Conservation (phyloP, 2,113 vertebrate species). For the Herpetotheres cachinnans region DNA sequence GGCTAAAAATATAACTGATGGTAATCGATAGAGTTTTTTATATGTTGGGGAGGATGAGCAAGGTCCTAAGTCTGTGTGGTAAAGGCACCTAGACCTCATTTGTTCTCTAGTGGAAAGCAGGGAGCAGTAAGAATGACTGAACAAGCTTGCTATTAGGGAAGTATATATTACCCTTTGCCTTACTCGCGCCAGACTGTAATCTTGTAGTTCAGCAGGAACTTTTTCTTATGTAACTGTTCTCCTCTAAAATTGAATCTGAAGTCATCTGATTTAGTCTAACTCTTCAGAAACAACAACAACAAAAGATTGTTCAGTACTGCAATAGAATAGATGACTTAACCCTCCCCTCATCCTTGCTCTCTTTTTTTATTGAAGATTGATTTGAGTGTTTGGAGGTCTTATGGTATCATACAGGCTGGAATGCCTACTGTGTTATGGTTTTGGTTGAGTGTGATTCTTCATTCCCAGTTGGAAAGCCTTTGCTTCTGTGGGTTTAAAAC, state of each 20-base stretch:
- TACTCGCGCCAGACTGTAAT: neutral
- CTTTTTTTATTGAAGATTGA: neutral
- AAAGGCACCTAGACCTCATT: neutral
- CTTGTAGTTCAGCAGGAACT: neutral
- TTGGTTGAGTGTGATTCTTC: neutral
- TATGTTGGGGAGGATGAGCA: neutral
- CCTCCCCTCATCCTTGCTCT: neutral
- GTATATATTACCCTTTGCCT: neutral
- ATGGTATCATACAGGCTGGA: neutral
- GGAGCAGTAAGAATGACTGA: neutral
- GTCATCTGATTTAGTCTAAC: neutral
- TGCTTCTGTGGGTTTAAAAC: slow-evolving; percentile 46
- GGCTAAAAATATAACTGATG: neutral
- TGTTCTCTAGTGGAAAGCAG: neutral
- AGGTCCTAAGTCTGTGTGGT: neutral
- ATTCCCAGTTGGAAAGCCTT: neutral
- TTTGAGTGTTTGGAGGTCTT: neutral
- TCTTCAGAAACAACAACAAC: neutral
- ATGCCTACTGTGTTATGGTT: neutral
- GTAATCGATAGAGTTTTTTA: fast-evolving
- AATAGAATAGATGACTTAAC: neutral
- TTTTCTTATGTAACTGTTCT: neutral
- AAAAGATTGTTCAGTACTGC: neutral
- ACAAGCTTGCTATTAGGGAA: neutral
- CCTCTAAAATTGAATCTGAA: neutral